Evolutionary conservation across 2,113 vertebrate species (phyloP), one percentile per base, ranked within the genome.

Genomic region (Cairina moschata): DNA sequence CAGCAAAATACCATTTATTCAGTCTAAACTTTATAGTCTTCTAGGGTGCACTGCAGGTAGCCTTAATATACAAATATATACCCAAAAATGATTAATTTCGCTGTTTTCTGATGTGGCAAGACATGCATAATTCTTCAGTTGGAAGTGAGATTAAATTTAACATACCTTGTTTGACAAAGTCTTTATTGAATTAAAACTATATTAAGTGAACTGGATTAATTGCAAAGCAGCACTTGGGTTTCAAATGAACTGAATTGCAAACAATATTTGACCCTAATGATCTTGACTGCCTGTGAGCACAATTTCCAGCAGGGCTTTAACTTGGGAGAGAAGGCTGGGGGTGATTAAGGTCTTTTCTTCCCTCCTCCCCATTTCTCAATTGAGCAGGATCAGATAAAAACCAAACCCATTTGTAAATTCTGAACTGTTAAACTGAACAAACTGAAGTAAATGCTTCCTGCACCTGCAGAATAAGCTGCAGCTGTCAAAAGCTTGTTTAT

Each of bases 381-480:
- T n/a, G 52, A 92, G n/a, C 20, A 21, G 25, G 59, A 71, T 83
- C 15, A 67, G 72, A 71, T 88, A 79, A 85, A 85, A 91, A 36
- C 54, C 15, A 48, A 72, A 40, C 13, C 10, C 48, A 0, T 78
- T 91, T 88, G 50, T 87, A 56, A 76, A 42, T 72, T 81, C 46
- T 90, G 17, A 92, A 60, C 17, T 23, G 60, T 90, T 86, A 58
- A 92, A 40, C 15, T 9, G 73, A 89, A 46, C 36, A n/a, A 42
- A 72, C 50, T 71, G 84, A 59, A 50, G 34, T 56, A 26, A 90
- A 79, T 80, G 59, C 34, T 52, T 79, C 32, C 66, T 91, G 93
- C 94, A 95, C 93, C 93, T 97, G 95, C 89, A 74, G 82, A 77
- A 79, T 50, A 92, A 26, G 29, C 89, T 96, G 78, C 95, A 93